These are phyloP conservation scores for Desoria tigrina DNA, from an alignment of 2,888 invertebrate genomes.

Conservation along the genomic window DNA sequence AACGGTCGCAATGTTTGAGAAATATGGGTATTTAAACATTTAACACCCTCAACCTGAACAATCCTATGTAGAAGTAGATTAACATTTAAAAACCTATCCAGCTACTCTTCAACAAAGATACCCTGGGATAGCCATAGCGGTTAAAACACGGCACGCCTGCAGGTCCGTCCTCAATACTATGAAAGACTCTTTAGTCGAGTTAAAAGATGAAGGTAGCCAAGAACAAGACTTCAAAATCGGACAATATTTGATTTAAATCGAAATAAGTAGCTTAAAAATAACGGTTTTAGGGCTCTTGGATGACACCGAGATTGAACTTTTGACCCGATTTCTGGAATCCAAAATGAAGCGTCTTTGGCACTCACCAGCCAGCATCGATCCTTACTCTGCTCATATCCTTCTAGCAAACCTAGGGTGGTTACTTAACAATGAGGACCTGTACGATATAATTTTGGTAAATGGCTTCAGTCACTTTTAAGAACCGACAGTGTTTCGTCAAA, in stretches of 20 bases:
- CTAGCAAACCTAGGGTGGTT: constrained; percentile 54
- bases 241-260: constrained; percentile 1
- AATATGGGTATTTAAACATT: too few species aligned
- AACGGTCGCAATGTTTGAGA: constrained; percentile 59
- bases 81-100: constrained; percentile 7
- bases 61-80: too few species aligned
- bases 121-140: constrained; percentile 67
- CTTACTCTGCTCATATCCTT: constrained; percentile 35
- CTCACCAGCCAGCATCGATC: constrained; percentile 56
- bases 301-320: constrained; percentile 62
- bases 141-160: constrained; percentile 67
- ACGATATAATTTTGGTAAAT: constrained; percentile 55
- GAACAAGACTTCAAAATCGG: constrained; percentile 1
- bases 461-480: background rate
- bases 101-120: constrained; percentile 62
- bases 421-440: constrained; percentile 53
- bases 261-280: background rate
- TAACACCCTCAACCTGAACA: background rate
- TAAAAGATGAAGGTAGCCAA: constrained; percentile 61
- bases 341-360: constrained; percentile 59
- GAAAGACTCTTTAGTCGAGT: constrained; percentile 61
- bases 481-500: constrained; percentile 22
- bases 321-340: constrained; percentile 63
- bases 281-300: constrained; percentile 61
- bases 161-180: constrained; percentile 65